Conservation (phyloP, 2,797 vertebrate genomes). For the Chaetophractus vellerosus region DNA sequence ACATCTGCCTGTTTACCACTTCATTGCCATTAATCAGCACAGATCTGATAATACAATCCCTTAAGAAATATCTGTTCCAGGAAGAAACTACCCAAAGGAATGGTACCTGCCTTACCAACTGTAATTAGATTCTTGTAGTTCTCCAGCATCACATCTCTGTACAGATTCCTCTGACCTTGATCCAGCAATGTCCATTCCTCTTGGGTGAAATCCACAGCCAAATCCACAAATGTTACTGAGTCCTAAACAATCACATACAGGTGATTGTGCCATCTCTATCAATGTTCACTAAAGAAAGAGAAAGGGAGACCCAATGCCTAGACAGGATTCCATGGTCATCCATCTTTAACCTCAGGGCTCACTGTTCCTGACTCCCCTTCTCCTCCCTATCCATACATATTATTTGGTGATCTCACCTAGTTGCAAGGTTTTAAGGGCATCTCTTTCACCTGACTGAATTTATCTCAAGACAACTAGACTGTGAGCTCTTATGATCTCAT, state of each 20-base stretch:
- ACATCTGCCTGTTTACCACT: background rate
- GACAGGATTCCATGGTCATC: background rate
- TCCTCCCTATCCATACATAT: background rate
- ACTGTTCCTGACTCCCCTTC: background rate
- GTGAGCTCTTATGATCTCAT: background rate
- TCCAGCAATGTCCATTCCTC: too few species aligned
- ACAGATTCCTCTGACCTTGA: too few species aligned
- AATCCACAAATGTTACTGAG: too few species aligned
- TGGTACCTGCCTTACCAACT: background rate
- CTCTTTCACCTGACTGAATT: background rate
- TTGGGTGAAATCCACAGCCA: too few species aligned
- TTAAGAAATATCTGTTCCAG: conserved; percentile 2
- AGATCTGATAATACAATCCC: background rate
- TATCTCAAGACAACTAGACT: background rate
- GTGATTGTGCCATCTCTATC: background rate
- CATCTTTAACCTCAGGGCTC: background rate
- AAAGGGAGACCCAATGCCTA: background rate
- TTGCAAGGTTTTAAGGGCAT: background rate
- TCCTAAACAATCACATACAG: background rate
- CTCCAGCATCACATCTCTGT: background rate
- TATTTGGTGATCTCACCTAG: background rate
- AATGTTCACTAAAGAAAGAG: background rate
- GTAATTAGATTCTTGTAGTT: background rate
- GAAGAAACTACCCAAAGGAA: background rate
- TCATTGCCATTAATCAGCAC: background rate